These are phyloP conservation scores for Dinocampus coccinellae DNA, from an alignment of 2,888 invertebrate genomes.

Conservation along the genomic window DNA sequence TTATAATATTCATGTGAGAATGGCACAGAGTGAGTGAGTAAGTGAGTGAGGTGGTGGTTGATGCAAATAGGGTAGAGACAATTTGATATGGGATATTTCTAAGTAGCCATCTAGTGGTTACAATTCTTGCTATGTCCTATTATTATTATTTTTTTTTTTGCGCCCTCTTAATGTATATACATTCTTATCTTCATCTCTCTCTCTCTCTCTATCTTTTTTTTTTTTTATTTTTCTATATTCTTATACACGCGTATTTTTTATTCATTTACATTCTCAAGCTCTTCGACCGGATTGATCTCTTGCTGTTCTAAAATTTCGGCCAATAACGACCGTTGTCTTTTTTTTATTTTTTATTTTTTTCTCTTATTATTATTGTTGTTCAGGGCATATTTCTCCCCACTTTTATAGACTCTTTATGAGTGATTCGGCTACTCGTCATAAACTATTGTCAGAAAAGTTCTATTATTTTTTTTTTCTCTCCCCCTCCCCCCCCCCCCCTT, in stretches of 20 bases:
- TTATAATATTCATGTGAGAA: conserved; percentile 44
- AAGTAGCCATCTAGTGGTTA: conserved; percentile 60
- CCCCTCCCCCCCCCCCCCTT: too few species aligned
- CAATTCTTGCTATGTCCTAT: conserved; percentile 32
- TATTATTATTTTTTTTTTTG: conserved; percentile 31
- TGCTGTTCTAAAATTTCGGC: background rate
- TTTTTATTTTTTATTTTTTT: conserved; percentile 20
- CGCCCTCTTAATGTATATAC: conserved; percentile 33
- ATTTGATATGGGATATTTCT: conserved; percentile 57
- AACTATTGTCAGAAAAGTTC: conserved; percentile 41
- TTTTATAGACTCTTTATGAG: conserved; percentile 53
- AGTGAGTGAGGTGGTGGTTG: conserved; percentile 40
- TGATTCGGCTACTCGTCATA: conserved; percentile 51
- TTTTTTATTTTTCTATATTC: background rate
- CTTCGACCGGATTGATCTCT: conserved; percentile 40
- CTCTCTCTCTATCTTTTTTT: conserved; percentile 25
- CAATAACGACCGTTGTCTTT: conserved; percentile 8
- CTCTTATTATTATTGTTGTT: background rate
- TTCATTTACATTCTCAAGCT: conserved; percentile 53
- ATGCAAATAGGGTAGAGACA: conserved; percentile 42
- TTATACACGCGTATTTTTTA: conserved; percentile 47
- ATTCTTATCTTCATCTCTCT: conserved; percentile 24
- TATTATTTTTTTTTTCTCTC: background rate
- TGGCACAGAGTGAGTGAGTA: too few species aligned
- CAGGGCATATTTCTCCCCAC: conserved; percentile 43